Conservation (phyloP, 2,113 vertebrate genomes). For the Nestor notabilis region DNA sequence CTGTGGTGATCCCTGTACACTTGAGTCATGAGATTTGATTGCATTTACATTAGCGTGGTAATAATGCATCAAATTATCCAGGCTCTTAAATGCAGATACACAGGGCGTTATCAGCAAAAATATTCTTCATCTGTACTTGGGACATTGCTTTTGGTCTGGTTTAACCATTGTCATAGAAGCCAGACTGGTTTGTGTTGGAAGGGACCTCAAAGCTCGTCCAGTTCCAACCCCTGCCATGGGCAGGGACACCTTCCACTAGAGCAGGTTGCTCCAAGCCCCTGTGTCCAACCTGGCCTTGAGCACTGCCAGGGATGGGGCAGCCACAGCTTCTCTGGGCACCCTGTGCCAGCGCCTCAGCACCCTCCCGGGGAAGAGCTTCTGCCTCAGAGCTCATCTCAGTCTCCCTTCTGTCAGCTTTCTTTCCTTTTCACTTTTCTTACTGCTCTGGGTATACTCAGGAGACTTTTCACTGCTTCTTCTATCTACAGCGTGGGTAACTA, state of each 20-base stretch:
- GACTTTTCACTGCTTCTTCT: background rate
- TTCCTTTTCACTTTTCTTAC: background rate
- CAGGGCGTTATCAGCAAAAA: background rate
- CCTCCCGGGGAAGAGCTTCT: background rate
- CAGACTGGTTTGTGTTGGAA: background rate
- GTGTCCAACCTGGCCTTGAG: background rate
- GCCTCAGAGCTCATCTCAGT: background rate
- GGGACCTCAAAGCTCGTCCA: background rate
- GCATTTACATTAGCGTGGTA: background rate
- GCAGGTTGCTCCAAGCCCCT: background rate
- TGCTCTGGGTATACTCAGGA: background rate
- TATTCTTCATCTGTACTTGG: background rate
- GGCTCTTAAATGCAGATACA: background rate
- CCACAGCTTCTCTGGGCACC: too few species aligned
- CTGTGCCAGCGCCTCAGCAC: background rate
- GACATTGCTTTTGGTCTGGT: background rate
- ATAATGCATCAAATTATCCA: slow-evolving; percentile 9
- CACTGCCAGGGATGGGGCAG: background rate
- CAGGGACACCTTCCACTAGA: background rate
- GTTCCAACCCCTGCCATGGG: background rate
- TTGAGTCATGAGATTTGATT: background rate
- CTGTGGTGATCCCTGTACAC: background rate
- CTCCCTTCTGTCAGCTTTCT: background rate
- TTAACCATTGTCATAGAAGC: background rate
- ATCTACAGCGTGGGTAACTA: background rate